Evolutionary conservation across 2,797 vertebrate genomes (phyloP), one percentile per base, ranked within the genome.

Genomic region (Bradypodion ventrale): DNA sequence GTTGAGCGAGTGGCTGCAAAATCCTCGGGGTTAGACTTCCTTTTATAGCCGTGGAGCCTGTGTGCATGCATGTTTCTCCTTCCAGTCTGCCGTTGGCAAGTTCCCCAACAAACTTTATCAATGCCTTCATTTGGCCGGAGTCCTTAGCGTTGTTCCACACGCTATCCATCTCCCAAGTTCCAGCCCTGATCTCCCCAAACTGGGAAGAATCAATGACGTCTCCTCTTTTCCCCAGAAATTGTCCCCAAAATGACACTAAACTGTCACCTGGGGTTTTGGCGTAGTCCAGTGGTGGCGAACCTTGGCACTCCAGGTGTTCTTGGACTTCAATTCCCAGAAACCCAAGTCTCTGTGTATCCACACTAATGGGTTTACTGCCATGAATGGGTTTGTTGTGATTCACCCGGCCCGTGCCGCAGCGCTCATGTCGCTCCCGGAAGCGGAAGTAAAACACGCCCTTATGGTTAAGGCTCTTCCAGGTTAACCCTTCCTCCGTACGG

Each of bases 41-140:
- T 94, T 94, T 94, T 94, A 94, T 94, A 94, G 93, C 15, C 44
- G 35, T n/a, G n/a, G n/a, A n/a, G n/a, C n/a, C n/a, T n/a, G n/a
- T 6, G n/a, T 7, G 4, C 29, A 37, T 13, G 10, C 29, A 40
- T 52, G n/a, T 59, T 40, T 75, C n/a, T 29, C 46, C 66, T 66
- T 87, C 35, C 3, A 0, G 0, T 85, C 80, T 6, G 8, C 74
- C 7, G 75, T 83, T 7, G 2, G 80, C 88, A 83, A 46, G 84
- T 66, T 76, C 85, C 59, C 86, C 56, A 49, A 75, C 29, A 52
- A 85, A 75, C 86, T 78, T 77, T 66, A 80, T 87, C 84, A 85
- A 60, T 80, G 63, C 81, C 72, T 72, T 3, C 1, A 42, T 52
- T 76, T 78, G 56, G 66, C 44, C 25, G 0, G 0, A 46, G 19